Evolutionary conservation across 2,888 invertebrate genomes (phyloP).

Genomic region (Salpingus planirostris): DNA sequence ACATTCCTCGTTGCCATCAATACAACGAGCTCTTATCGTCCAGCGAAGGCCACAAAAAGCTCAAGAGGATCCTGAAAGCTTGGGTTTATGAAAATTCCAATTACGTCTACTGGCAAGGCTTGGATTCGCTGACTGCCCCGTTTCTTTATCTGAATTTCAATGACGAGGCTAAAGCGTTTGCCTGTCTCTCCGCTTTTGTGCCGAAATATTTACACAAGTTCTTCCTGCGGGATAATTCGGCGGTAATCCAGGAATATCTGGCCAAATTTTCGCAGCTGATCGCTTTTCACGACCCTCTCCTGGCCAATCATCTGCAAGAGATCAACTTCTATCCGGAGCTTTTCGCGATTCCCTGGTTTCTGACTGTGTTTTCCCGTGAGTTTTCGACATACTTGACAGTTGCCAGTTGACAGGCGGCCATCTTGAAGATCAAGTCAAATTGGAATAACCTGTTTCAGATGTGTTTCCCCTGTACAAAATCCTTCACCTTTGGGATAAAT

Average conservation of each 20-base stretch:
- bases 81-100: constrained; percentile 92
- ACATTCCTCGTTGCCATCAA: constrained; percentile 98
- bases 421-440: constrained; percentile 21
- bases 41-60: constrained; percentile 80
- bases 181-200: constrained; percentile 91
- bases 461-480: constrained; percentile 98
- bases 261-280: constrained; percentile 95
- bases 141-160: constrained; percentile 95
- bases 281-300: constrained; percentile 87
- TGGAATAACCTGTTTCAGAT: too few species aligned
- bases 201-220: constrained; percentile 95
- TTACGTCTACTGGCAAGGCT: constrained; percentile 99
- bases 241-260: constrained; percentile 93
- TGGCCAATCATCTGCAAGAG: constrained; percentile 83
- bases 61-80: constrained; percentile 89
- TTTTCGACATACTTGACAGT: not conserved
- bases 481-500: constrained; percentile 94
- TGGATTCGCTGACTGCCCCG: constrained; percentile 96
- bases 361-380: constrained; percentile 95
- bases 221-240: constrained; percentile 94
- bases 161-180: constrained; percentile 91
- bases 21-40: constrained; percentile 96
- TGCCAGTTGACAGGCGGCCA: not conserved
- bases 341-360: constrained; percentile 98
- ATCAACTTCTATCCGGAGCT: constrained; percentile 95